Conservation (phyloP, 2,113 vertebrate species). For the Corythaixoides concolor region DNA sequence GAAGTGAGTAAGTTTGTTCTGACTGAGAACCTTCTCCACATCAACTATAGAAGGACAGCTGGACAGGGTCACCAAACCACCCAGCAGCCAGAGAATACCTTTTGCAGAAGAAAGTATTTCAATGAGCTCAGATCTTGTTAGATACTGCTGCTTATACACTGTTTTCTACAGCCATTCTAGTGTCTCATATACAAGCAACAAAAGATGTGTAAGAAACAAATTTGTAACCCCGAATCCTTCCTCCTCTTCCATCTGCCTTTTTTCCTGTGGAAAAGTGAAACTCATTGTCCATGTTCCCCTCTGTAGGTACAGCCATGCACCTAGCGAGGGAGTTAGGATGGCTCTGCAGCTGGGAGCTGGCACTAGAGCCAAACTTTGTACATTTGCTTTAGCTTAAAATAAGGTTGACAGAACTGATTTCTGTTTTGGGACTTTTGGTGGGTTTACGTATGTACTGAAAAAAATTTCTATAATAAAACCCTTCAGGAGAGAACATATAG, state of each 20-base stretch:
- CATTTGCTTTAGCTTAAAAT: not conserved
- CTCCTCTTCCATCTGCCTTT: not conserved
- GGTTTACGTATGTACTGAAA: not conserved
- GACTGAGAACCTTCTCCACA: not conserved
- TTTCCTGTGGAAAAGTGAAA: not conserved
- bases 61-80: not conserved
- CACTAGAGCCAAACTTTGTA: not conserved
- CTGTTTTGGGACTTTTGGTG: not conserved
- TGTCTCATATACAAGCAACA: not conserved
- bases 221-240: not conserved
- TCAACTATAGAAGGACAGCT: not conserved
- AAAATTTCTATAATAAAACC: not conserved
- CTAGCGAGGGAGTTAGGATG: not conserved
- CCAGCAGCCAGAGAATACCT: not conserved
- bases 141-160: not conserved
- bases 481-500: not conserved
- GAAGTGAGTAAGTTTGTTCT: not conserved
- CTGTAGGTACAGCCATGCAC: accelerated
- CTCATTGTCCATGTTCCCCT: accelerated
- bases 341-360: not conserved
- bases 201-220: not conserved
- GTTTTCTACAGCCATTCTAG: not conserved
- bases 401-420: not conserved
- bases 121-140: not conserved
- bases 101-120: not conserved